Percentiles rank a stretch among this genome's conserved stretches.
Conservation (phyloP, 1,140 invertebrate species). For the Achroia grisella region DNA sequence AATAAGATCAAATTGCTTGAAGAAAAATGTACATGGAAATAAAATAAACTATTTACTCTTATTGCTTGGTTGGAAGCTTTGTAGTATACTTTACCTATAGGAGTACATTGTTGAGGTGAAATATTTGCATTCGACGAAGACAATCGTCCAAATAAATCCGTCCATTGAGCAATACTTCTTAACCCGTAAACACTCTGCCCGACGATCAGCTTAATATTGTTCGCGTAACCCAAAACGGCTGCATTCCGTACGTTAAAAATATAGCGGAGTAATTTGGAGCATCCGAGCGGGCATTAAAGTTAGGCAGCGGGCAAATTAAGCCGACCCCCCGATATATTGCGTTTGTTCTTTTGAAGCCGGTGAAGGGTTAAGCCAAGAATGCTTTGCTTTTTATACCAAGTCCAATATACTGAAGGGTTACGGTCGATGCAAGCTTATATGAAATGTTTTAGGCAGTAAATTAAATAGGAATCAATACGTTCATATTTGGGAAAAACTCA, state of each 20-base stretch:
- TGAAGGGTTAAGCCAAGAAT: slow-evolving; percentile 74
- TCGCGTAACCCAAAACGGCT: slow-evolving; percentile 59
- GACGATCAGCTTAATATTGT: slow-evolving; percentile 58
- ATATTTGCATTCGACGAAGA: neutral
- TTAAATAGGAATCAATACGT: neutral
- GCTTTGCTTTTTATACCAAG: slow-evolving; percentile 71
- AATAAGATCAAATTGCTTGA: too few species aligned
- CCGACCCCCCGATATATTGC: slow-evolving; percentile 69
- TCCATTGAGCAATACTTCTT: slow-evolving; percentile 11
- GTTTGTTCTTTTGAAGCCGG: slow-evolving; percentile 72
- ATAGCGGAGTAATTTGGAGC: slow-evolving; percentile 67
- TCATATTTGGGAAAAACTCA: too few species aligned
- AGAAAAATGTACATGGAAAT: too few species aligned
- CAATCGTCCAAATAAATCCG: neutral
- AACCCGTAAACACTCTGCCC: slow-evolving; percentile 18
- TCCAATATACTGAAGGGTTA: slow-evolving; percentile 40
- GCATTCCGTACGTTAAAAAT: slow-evolving; percentile 70
- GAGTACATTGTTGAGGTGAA: too few species aligned
- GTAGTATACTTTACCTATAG: too few species aligned
- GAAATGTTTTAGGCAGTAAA: slow-evolving; percentile 1
- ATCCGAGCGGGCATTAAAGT: slow-evolving; percentile 63
- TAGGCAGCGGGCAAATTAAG: slow-evolving; percentile 65
- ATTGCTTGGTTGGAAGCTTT: too few species aligned
- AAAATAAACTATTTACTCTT: too few species aligned
- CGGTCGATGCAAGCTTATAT: slow-evolving; percentile 18